These are phyloP conservation scores for Aphaenogaster rudis DNA, from an alignment of 1,140 invertebrate genomes.

Conservation along the genomic window DNA sequence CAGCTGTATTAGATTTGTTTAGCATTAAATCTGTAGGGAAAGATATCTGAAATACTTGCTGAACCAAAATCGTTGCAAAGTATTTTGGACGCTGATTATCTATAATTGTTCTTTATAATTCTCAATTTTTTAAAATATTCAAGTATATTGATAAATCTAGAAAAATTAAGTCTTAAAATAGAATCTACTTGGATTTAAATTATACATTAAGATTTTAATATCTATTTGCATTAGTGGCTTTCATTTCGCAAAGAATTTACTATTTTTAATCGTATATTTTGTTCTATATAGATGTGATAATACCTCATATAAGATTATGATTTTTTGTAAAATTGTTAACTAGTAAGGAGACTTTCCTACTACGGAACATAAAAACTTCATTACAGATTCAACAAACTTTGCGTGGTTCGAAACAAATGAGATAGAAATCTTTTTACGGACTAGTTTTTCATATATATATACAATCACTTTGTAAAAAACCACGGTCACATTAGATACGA, in stretches of 20 bases:
- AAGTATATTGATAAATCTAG: not conserved
- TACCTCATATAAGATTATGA: not conserved
- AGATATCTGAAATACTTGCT: not conserved
- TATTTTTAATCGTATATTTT: not conserved
- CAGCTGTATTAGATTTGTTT: not conserved
- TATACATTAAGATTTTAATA: not conserved
- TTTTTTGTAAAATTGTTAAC: not conserved
- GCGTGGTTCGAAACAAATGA: not conserved
- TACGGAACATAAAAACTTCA: not conserved
- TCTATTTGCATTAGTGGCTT: not conserved
- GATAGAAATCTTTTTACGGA: slow-evolving; percentile 14
- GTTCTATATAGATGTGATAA: not conserved
- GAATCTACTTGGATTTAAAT: not conserved
- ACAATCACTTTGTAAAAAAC: slow-evolving; percentile 7
- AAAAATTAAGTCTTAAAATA: not conserved
- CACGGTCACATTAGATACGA: not conserved
- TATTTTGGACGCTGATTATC: not conserved
- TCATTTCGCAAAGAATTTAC: not conserved
- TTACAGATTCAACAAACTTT: slow-evolving; percentile 34
- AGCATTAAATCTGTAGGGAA: not conserved
- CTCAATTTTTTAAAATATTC: not conserved
- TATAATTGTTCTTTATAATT: not conserved
- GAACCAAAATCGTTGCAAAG: too few relatives aligned
- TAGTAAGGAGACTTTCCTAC: not conserved
- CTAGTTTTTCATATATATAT: not conserved